phyloP scores from a whole-genome alignment of 2,888 invertebrate genomes.

The Stenodema calcarata region DNA sequence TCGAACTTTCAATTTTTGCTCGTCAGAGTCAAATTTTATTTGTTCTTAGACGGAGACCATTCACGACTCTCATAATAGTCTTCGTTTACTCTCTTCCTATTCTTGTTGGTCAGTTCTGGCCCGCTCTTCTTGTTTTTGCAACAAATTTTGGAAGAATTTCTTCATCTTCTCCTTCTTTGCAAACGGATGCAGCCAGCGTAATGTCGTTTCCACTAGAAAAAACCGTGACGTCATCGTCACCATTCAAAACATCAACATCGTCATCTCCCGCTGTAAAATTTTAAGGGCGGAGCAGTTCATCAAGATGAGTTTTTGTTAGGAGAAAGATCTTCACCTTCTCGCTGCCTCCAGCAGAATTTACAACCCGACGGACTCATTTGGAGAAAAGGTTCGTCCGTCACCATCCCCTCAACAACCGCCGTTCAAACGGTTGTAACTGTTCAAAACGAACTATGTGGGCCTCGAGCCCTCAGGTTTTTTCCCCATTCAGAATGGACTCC shows the following conservation, averaged over 20 bases:
- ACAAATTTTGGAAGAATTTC: too few relatives aligned
- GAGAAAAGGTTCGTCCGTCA: constrained; percentile 11
- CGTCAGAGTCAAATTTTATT: too few relatives aligned
- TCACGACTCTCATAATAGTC: too few relatives aligned
- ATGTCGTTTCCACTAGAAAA: too few relatives aligned
- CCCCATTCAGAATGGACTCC: neutral
- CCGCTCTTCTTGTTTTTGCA: too few relatives aligned
- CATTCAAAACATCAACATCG: neutral
- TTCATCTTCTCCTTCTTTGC: too few relatives aligned
- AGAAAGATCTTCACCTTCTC: neutral
- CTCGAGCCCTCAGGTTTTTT: neutral
- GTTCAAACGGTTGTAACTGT: neutral
- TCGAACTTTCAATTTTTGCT: too few relatives aligned
- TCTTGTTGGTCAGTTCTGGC: too few relatives aligned
- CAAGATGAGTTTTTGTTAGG: neutral
- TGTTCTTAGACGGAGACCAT: too few relatives aligned
- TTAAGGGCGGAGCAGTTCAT: neutral
- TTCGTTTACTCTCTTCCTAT: too few relatives aligned
- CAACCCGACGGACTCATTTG: constrained; percentile 6
- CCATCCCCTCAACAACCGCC: neutral
- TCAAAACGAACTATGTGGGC: neutral
- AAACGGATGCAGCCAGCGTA: too few relatives aligned
- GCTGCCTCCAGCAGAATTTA: neutral
- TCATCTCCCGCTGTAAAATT: neutral
- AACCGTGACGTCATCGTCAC: neutral